Percentiles rank a stretch among this genome's conserved stretches.
Conservation (phyloP, 2,797 vertebrate genomes). For the Setipinna tenuifilis region DNA sequence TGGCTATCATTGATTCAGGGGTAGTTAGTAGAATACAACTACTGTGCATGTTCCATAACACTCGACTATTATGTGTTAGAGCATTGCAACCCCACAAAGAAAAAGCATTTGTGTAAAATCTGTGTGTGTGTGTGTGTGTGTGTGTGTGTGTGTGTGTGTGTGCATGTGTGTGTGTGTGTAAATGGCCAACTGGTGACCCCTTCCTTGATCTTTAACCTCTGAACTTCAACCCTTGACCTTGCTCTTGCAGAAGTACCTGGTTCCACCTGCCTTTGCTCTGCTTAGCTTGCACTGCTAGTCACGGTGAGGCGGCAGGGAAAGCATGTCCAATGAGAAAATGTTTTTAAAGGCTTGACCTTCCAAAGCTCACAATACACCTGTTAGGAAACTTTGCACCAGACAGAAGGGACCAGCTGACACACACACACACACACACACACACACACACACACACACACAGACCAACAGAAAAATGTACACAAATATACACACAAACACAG, state of each 20-base stretch:
- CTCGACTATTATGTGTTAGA: not conserved
- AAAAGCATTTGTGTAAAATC: too few species aligned
- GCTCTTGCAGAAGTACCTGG: not conserved
- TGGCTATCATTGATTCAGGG: not conserved
- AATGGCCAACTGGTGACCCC: not conserved
- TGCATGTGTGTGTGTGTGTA: not conserved
- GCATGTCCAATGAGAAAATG: not conserved
- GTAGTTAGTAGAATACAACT: not conserved
- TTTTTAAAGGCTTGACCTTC: not conserved
- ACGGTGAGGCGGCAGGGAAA: not conserved
- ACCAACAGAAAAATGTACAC: not conserved
- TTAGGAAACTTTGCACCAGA: conserved; percentile 26
- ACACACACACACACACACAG: conserved; percentile 18
- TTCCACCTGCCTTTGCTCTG: not conserved
- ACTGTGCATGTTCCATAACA: not conserved
- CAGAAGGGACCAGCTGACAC: not conserved
- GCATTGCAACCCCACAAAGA: too few species aligned
- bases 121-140: too few species aligned
- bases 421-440: not conserved
- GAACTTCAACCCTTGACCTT: conserved; percentile 54
- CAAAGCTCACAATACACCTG: conserved; percentile 47
- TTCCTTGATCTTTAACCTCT: conserved; percentile 43
- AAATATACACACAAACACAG: not conserved
- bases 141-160: too few species aligned
- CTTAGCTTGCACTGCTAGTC: conserved; percentile 28